Percentiles rank a stretch among this genome's conserved stretches.
phyloP scores from a whole-genome alignment of 2,888 invertebrate genomes.

The Plagodis dolabraria region DNA sequence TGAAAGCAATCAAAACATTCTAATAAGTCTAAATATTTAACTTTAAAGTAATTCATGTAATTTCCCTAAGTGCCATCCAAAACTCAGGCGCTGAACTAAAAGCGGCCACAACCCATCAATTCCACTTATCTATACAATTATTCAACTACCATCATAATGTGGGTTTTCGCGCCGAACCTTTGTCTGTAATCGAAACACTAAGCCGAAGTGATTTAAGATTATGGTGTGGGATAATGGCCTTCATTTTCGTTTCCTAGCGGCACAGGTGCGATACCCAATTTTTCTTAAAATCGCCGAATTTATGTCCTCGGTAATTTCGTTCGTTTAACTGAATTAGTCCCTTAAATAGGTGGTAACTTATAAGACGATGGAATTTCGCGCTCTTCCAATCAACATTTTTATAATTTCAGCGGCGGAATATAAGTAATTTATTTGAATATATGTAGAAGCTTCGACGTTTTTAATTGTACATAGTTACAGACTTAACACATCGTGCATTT shows the following conservation, averaged over 20 bases:
- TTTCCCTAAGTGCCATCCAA: conserved; percentile 24
- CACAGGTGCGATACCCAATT: conserved; percentile 74
- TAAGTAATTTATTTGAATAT: conserved; percentile 15
- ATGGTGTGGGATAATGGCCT: conserved; percentile 81
- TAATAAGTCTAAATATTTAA: conserved; percentile 20
- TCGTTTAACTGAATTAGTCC: conserved; percentile 54
- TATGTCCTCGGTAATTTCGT: conserved; percentile 59
- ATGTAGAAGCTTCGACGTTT: conserved; percentile 38
- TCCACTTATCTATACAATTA: conserved; percentile 81
- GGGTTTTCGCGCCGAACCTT: conserved; percentile 77
- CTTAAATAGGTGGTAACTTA: conserved; percentile 42
- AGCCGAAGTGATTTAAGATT: conserved; percentile 83
- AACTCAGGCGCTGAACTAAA: conserved; percentile 32
- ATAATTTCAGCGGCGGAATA: conserved; percentile 12
- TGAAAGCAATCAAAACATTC: conserved; percentile 19
- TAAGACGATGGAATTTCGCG: conserved; percentile 38
- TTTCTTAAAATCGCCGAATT: conserved; percentile 73
- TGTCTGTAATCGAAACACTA: conserved; percentile 83
- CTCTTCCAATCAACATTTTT: conserved; percentile 26
- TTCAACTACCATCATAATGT: conserved; percentile 82
- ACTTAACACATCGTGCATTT: too few relatives aligned
- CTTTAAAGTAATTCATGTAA: conserved; percentile 20
- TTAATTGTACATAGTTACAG: too few relatives aligned
- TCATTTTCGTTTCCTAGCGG: conserved; percentile 73
- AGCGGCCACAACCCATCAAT: conserved; percentile 66